Evolutionary conservation across 2,113 vertebrate genomes (phyloP), one percentile per base, ranked within the genome.

Genomic region (Ovis canadensis): DNA sequence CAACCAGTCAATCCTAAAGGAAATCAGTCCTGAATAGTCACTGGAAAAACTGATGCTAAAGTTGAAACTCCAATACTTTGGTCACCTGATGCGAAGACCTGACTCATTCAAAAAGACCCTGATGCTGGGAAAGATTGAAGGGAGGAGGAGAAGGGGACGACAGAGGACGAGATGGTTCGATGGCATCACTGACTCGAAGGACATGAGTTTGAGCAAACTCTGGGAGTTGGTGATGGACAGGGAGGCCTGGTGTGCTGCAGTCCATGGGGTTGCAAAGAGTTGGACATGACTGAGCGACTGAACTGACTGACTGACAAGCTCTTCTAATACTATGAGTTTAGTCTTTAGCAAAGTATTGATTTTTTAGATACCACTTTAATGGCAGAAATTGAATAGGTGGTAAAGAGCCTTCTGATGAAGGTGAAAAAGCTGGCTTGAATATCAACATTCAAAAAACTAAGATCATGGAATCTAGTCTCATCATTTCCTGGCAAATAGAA

Each of bases 201-300:
- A 71, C 19, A 71, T 40, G 67, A 71, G n/a, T 71, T 23, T 71
- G 67, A 71, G 19, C 9, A 23, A 23, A 3, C 67, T 71, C 67
- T 21, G 17, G 67, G n/a, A 71, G 67, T 23, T 40, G 67, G 19
- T 71, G 67, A 40, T 36, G n/a, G 67, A 71, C 19, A 71, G n/a
- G 67, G 19, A 71, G 5, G n/a, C 19, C n/a, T 40, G 67, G n/a
- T 1, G 0, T 71, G 17, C n/a, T 36, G n/a, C 64, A 71, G n/a
- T 36, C 17, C n/a, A 36, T 71, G 17, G 9, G 64, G 64, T 71
- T 3, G 1, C 67, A 36, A 67, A 71, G 64, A 71, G 67, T 40
- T 2, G 1, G n/a, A 40, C 0, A 0, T 2, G 19, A 74, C 19
- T 23, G 67, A 23, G n/a, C 0, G 0, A 74, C n/a, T 23, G 10